Base-by-base conservation (phyloP, 1,140 invertebrate species). In the Procambarus clarkii region DNA sequence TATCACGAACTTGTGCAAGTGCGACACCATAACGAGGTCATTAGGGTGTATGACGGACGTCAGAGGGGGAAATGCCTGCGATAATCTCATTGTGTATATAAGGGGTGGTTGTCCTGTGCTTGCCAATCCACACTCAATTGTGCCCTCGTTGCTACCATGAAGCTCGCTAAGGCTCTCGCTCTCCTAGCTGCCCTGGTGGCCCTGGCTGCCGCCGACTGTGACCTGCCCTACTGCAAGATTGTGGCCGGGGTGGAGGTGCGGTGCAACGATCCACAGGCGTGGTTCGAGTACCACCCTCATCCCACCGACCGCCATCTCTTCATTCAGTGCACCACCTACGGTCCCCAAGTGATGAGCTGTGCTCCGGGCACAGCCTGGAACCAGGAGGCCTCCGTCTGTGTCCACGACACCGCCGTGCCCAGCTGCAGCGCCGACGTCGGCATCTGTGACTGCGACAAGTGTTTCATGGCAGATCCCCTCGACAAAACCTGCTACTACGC, bases 261-360 rank as follows among this genome's bases (percentile, higher is more conserved):
- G 13, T 86, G 84, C 71, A 4, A 54, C 2, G 34, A 77, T 71
- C 44, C 18, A n/a, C 3, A 8, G 44, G 9, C 44, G 71, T 86
- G 84, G 84, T 76, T 24, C 21, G 84, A 86, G 48, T 86, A 77
- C 21, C 48, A 86, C 48, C 64, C 83, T 50, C 71, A 86, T 48
- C 84, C 84, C 45, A 77, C 84, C 3, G 8, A 77, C 45, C 18
- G 3, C n/a, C n/a, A 86, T 48, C 71, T 58, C 4, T 86, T 24
- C 71, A n/a, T 86, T 21, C 69, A 86, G 71, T 86, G 84, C 71
- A 77, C 84, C 71, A 8, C 5, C 71, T 50, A 54, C 7, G 84
- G 84, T 8, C 82, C 82, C 2, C 60, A 46, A 64, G 82, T 85
- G 82, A 85, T 71, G 82, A 71, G n/a, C 58, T 85, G 82, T 18